Base-by-base conservation (phyloP, 2,888 invertebrate species). In the Drosophila imparisetae region DNA sequence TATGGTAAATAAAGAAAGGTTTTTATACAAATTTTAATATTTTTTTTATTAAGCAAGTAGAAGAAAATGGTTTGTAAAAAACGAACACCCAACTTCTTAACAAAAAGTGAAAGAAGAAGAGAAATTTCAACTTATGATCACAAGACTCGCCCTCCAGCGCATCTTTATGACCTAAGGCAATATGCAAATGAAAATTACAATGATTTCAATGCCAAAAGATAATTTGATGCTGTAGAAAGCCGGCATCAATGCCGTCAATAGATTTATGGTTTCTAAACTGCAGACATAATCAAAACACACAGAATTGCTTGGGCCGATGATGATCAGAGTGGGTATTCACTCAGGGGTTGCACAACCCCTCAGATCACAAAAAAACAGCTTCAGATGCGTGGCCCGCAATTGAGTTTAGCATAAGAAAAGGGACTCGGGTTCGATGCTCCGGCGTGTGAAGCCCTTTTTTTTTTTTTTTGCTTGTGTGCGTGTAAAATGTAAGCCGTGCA, bases 241-340 rank as follows among this genome's bases (percentile, higher is more conserved):
- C 77, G 80, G 64, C 89, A 81, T 88, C 80, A 90, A 89, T 80
- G 85, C 58, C 87, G 84, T 84, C 84, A 89, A 90, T 90, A 86
- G 91, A 91, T 91, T 91, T 91, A 86, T 86, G 86, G 91, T 91
- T 91, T 91, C 87, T 84, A 89, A 90, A 90, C 87, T 90, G 73
- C 55, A 74, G 77, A 75, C 75, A 70, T 76, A 86, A 90, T 90
- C 87, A 86, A 86, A 86, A 86, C 90, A 86, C 86, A 72, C 77
- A 80, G 30, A 71, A 63, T 66, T 59, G 66, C 60, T 61, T 36
- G 15, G 18, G 32, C 30, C 50, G 34, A 53, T 45, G 30, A 60
- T 49, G 29, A 52, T 53, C 50, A 52, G 42, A 59, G 32, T 50
- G 52, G 24, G 15, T 40, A n/a, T 55, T 65, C 61, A 48, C 34